These are phyloP conservation scores for Cettia cetti DNA, from an alignment of 2,113 vertebrate species.

Conservation along the genomic window DNA sequence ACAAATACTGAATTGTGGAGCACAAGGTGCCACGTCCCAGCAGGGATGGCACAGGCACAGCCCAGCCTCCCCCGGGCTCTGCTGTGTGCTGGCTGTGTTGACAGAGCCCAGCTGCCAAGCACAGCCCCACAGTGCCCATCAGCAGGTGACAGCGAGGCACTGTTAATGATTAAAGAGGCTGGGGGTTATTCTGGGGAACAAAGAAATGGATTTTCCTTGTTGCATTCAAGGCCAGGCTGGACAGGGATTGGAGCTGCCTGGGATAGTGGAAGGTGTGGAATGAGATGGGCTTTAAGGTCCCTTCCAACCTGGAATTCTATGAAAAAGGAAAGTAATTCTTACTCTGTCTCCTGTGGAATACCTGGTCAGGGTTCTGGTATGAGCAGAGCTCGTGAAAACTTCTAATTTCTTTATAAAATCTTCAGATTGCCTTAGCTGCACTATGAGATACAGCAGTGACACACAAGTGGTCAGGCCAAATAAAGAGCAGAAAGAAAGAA, in stretches of 20 bases:
- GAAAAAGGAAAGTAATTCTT: neutral
- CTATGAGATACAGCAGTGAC: accelerated
- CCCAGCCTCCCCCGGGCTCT: accelerated
- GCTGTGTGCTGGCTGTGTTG: neutral
- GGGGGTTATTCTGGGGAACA: neutral
- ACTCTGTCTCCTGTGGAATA: neutral
- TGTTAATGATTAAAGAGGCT: neutral
- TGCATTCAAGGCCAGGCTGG: neutral
- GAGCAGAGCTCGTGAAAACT: neutral
- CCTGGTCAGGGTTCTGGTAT: neutral
- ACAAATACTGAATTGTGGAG: neutral
- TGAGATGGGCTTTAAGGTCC: neutral
- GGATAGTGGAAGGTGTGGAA: neutral
- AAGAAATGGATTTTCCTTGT: neutral
- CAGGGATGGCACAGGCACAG: neutral
- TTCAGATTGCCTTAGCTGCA: neutral
- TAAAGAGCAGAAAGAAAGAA: neutral
- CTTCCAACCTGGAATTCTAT: neutral
- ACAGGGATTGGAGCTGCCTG: neutral
- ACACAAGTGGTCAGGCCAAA: neutral
- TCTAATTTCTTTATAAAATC: neutral
- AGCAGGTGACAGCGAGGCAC: neutral
- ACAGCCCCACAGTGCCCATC: neutral
- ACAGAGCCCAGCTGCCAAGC: neutral
- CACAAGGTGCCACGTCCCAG: neutral